Evolutionary conservation across 2,888 invertebrate genomes (phyloP).

Genomic region (Carabus problematicus): DNA sequence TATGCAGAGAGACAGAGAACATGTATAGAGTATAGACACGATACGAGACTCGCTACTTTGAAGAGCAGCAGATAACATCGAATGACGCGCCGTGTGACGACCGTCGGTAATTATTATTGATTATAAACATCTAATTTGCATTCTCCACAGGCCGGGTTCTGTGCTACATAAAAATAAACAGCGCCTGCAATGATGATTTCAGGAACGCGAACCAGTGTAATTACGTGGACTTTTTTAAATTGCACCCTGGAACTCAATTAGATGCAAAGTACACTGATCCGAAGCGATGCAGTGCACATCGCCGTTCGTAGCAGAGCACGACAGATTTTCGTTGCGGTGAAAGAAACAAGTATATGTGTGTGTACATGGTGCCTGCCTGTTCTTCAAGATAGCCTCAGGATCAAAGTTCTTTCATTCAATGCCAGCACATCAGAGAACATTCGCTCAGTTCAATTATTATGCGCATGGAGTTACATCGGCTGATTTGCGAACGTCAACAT

Average conservation of each 20-base stretch:
- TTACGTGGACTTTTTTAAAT: slow-evolving; percentile 47
- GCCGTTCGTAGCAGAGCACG: not conserved
- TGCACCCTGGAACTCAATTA: slow-evolving; percentile 53
- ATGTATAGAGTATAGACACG: slow-evolving; percentile 5
- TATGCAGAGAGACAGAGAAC: not conserved
- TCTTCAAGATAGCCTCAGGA: slow-evolving; percentile 7
- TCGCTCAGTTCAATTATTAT: slow-evolving; percentile 2
- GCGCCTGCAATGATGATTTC: slow-evolving; percentile 49
- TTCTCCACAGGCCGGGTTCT: slow-evolving; percentile 45
- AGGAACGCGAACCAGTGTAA: slow-evolving; percentile 52
- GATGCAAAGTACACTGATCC: slow-evolving; percentile 45
- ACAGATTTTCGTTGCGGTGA: not conserved
- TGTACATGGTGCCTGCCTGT: slow-evolving; percentile 1
- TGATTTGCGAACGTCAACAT: too few relatives aligned
- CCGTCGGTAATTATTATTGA: slow-evolving; percentile 51
- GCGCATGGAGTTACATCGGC: not conserved
- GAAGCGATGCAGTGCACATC: slow-evolving; percentile 6
- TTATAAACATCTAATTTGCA: slow-evolving; percentile 51
- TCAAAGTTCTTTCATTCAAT: slow-evolving; percentile 3
- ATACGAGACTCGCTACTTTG: not conserved
- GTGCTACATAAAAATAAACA: slow-evolving; percentile 49
- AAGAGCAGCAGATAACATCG: not conserved
- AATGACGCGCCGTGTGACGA: slow-evolving; percentile 25
- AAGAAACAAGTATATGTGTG: not conserved
- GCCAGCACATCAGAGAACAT: slow-evolving; percentile 5